These are phyloP conservation scores for Darevskia nairensis DNA, from an alignment of 2,797 vertebrate species.

Conservation along the genomic window DNA sequence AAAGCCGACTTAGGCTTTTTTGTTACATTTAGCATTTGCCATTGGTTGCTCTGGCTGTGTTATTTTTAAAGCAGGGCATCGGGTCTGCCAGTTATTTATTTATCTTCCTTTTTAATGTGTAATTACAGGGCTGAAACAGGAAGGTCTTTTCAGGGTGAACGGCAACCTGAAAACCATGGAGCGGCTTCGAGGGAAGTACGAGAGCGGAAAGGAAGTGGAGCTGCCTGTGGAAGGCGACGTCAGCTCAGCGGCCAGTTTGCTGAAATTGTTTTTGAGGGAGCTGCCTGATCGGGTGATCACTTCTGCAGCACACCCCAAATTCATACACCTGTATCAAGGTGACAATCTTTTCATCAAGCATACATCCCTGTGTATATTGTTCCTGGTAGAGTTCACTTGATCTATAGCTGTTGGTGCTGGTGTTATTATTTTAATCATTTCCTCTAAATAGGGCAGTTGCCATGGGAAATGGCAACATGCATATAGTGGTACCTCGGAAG, in stretches of 20 bases:
- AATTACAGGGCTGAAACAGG: constrained; percentile 86
- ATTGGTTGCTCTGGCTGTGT: background rate
- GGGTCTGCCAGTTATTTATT: background rate
- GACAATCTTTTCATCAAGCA: constrained; percentile 49
- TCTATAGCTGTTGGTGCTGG: background rate
- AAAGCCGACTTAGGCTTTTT: background rate
- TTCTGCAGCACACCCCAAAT: constrained; percentile 78
- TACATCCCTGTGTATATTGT: background rate
- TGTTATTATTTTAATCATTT: background rate
- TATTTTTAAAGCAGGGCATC: background rate
- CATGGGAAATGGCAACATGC: too few species aligned
- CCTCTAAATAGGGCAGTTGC: background rate
- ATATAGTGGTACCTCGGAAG: too few species aligned
- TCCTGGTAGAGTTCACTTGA: background rate
- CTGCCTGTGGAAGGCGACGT: constrained; percentile 81
- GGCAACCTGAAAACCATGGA: constrained; percentile 88
- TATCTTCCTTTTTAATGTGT: background rate
- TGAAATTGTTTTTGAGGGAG: constrained; percentile 91
- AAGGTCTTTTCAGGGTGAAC: constrained; percentile 93
- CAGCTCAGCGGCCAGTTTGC: constrained; percentile 87
- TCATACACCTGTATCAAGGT: constrained; percentile 88
- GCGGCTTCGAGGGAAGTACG: constrained; percentile 83
- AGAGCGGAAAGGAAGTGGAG: constrained; percentile 82
- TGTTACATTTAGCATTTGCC: background rate
- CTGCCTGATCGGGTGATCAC: constrained; percentile 87